Evolutionary conservation across 2,113 vertebrate species (phyloP).

Genomic region (Podocnemis expansa): DNA sequence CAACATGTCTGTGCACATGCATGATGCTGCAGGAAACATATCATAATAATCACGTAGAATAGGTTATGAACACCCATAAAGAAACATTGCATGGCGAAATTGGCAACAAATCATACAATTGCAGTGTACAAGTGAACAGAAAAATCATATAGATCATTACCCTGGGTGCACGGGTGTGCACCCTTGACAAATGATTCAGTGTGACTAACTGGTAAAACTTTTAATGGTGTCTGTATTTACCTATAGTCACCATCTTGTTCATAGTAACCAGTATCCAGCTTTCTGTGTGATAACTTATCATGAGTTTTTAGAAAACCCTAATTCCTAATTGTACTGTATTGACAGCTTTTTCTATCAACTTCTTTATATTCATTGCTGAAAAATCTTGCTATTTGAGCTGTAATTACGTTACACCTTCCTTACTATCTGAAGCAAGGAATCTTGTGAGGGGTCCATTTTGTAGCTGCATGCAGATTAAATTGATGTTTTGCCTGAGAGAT

Average conservation of each 20-base stretch:
- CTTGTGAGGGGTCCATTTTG: conserved; percentile 55
- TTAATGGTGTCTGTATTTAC: not conserved
- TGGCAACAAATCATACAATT: too few species aligned
- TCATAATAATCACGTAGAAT: too few species aligned
- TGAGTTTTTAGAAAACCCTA: accelerated
- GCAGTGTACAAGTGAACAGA: too few species aligned
- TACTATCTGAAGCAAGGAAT: conserved; percentile 36
- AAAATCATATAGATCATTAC: too few species aligned
- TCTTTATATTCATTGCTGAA: not conserved
- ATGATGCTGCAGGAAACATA: too few species aligned
- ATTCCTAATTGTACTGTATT: not conserved
- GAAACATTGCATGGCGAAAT: too few species aligned
- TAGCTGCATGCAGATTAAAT: conserved; percentile 72
- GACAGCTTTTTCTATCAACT: not conserved
- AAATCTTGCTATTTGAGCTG: conserved; percentile 1
- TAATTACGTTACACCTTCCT: conserved; percentile 26
- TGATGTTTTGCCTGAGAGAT: conserved; percentile 60
- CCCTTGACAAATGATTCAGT: not conserved
- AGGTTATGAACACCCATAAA: too few species aligned
- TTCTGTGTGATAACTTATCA: accelerated
- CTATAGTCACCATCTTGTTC: not conserved
- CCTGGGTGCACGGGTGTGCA: too few species aligned
- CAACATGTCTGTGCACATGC: too few species aligned
- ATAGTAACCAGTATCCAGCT: not conserved
- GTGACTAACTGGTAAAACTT: not conserved